Percentiles rank a stretch among this genome's conserved stretches.
Conservation (phyloP, 2,113 vertebrate species). For the Nanger granti region DNA sequence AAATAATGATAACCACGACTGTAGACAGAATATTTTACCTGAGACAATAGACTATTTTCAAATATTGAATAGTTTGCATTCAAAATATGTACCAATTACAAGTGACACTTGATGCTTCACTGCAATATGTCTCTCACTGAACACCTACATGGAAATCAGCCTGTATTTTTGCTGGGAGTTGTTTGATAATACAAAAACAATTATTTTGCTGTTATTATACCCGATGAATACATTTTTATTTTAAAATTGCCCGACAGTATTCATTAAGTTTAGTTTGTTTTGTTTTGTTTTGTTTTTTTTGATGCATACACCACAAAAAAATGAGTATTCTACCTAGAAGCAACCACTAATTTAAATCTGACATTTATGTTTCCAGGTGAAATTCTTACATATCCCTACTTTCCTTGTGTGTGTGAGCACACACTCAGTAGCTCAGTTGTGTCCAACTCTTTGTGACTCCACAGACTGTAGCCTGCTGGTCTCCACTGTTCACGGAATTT, state of each 20-base stretch:
- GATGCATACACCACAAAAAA: background rate
- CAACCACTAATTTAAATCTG: background rate
- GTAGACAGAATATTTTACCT: background rate
- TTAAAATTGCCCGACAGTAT: background rate
- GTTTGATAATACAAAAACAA: background rate
- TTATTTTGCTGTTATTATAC: background rate
- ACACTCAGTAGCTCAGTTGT: background rate
- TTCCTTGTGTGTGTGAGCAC: background rate
- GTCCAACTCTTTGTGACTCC: background rate
- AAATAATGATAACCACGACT: background rate
- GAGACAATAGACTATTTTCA: background rate
- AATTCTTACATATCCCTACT: background rate
- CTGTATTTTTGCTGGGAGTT: background rate
- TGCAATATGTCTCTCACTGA: background rate
- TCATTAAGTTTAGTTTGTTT: background rate
- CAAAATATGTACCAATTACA: constrained; percentile 9
- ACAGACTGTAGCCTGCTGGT: background rate
- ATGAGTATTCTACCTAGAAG: background rate
- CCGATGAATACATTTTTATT: background rate
- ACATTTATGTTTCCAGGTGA: background rate
- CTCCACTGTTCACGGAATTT: background rate
- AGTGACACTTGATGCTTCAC: background rate
- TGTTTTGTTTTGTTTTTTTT: background rate
- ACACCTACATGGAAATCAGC: background rate
- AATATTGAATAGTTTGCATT: background rate